Evolutionary conservation across 2,888 invertebrate genomes (phyloP).

Genomic region (Aphidius colemani): DNA sequence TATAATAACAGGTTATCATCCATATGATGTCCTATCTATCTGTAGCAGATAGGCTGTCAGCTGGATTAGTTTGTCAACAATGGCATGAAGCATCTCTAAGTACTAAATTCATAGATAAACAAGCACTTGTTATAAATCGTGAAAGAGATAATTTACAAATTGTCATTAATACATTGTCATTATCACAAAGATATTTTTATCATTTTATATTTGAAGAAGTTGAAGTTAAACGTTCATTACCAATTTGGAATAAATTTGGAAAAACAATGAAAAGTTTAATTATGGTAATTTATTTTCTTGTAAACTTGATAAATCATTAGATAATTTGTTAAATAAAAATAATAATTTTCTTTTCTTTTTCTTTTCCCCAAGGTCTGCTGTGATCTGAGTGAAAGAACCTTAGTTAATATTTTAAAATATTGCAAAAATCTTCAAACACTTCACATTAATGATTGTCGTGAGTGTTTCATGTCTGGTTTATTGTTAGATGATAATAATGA

Average conservation of each 20-base stretch:
- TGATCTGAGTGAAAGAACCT: slow-evolving; percentile 69
- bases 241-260: slow-evolving; percentile 67
- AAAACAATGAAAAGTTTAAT: slow-evolving; percentile 64
- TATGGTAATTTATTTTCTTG: slow-evolving; percentile 53
- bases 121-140: slow-evolving; percentile 63
- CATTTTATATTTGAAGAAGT: slow-evolving; percentile 65
- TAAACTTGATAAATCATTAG: too few species aligned
- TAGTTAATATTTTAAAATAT: slow-evolving; percentile 65
- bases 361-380: slow-evolving; percentile 57
- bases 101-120: slow-evolving; percentile 64
- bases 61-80: slow-evolving; percentile 68
- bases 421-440: slow-evolving; percentile 66
- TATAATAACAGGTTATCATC: slow-evolving; percentile 64
- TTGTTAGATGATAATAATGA: slow-evolving; percentile 68
- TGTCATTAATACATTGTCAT: slow-evolving; percentile 59
- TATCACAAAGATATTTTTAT: slow-evolving; percentile 60
- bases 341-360: slow-evolving; percentile 2
- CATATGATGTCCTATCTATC: slow-evolving; percentile 69
- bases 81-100: slow-evolving; percentile 75
- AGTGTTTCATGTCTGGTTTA: slow-evolving; percentile 75
- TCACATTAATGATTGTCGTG: slow-evolving; percentile 70
- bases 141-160: slow-evolving; percentile 58
- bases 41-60: slow-evolving; percentile 69
- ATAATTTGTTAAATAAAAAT: background rate
- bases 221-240: slow-evolving; percentile 62